Base-by-base conservation (phyloP, 2,888 invertebrate genomes). In the Diadromus collaris region DNA sequence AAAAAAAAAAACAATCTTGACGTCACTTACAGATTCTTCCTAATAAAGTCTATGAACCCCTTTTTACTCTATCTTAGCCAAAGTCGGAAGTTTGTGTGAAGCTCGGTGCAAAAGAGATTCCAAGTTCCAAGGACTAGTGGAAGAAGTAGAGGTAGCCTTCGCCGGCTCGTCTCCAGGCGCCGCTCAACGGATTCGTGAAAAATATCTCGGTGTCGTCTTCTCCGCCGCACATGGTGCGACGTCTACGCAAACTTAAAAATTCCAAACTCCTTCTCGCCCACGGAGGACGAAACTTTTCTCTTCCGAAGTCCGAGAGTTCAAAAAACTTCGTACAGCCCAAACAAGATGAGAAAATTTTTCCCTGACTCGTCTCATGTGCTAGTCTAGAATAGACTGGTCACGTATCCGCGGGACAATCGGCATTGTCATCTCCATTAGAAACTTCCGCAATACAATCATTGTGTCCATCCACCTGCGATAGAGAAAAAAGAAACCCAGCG, bases 251-350 rank as follows among this genome's bases (percentile, higher is more conserved):
- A 58, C 48, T 64, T 69, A 51, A 78, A 69, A 65, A 73, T 69
- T 73, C 41, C 68, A 58, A 73, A 64, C 63, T 78, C 32, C 64
- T 27, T 5, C 27, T 19, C 3, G 44, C 38, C 24, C 9, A n/a
- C 24, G 48, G 68, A 64, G 44, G 44, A 61, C 19, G 41, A 71
- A 77, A 78, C n/a, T 78, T 73, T 64, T 51, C 29, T n/a, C 34
- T 29, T 29, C 21, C 16, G 16, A 10, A 21, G 21, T 34, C 24
- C 38, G 27, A 27, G 21, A 51, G 48, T 56, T 56, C 32, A 38
- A 48, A 13, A 21, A 41, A 41, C 24, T 64, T 74, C 27, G 41
- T 48, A 27, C 3, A 6, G 16, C 4, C 13, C 13, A 9, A 51
- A 51, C 19, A 24, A 67, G 7, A 56, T 41, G 27, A 34, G 58